phyloP scores from a whole-genome alignment of 2,797 vertebrate genomes.

The Ispidina picta region DNA sequence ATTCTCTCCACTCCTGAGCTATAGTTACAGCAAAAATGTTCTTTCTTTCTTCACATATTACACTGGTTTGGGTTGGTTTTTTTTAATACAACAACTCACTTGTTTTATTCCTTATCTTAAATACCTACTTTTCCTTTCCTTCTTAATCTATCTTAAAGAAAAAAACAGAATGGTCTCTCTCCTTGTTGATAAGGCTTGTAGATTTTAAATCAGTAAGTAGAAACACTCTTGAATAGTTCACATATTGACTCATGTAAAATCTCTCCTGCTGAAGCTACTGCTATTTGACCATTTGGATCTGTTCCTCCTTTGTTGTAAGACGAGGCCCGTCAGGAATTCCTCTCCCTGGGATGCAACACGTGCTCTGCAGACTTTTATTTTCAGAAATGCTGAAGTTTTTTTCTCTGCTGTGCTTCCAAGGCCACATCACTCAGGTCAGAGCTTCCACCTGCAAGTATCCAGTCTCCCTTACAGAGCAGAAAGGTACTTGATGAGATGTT shows the following conservation, averaged over 20 bases:
- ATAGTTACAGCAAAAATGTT: background rate
- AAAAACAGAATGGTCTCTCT: background rate
- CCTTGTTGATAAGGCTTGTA: conserved; percentile 26
- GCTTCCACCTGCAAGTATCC: accelerated
- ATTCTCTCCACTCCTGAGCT: conserved; percentile 4
- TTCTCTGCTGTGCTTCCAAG: background rate
- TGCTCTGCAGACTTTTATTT: background rate
- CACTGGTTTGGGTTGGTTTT: background rate
- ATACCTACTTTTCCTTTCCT: conserved; percentile 35
- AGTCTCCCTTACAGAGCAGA: background rate
- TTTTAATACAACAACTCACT: background rate
- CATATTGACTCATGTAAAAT: conserved; percentile 35
- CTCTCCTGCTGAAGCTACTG: background rate
- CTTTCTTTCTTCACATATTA: background rate
- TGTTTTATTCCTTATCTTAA: conserved; percentile 53
- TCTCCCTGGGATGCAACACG: background rate
- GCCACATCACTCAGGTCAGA: background rate
- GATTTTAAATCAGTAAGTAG: conserved; percentile 38
- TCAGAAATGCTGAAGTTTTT: background rate
- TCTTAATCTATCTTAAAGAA: conserved; percentile 13
- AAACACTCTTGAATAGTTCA: conserved; percentile 48
- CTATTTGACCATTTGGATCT: conserved; percentile 31
- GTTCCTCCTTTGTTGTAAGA: background rate
- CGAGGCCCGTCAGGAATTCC: background rate
- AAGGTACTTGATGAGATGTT: background rate